phyloP scores from a whole-genome alignment of 2,888 invertebrate genomes.

The Nesidiocoris tenuis region DNA sequence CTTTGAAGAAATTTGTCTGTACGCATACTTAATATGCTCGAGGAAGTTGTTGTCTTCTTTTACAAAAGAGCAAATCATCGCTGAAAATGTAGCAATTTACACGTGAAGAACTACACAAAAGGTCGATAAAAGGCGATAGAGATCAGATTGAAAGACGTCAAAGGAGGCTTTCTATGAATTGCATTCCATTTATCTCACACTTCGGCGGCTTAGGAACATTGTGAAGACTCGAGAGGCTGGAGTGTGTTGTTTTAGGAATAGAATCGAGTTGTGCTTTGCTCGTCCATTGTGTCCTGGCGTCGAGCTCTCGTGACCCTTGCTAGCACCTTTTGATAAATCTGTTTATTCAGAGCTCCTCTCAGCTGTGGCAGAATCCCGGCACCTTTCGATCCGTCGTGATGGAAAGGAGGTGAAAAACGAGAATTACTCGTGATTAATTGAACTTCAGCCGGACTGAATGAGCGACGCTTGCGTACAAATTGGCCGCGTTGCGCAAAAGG shows the following conservation, averaged over 20 bases:
- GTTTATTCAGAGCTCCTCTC: slow-evolving; percentile 35
- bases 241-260: slow-evolving; percentile 37
- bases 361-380: slow-evolving; percentile 8
- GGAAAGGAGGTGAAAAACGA: slow-evolving; percentile 9
- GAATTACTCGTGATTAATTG: slow-evolving; percentile 35
- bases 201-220: background rate
- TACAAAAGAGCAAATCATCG: no score
- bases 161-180: slow-evolving; percentile 14
- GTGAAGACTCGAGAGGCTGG: background rate
- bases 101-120: background rate
- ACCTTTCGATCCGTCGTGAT: background rate
- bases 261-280: background rate
- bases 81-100: background rate
- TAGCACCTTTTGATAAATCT: slow-evolving; percentile 23
- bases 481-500: slow-evolving; percentile 31
- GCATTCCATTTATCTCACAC: slow-evolving; percentile 39
- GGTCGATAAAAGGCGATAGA: background rate
- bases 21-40: no score
- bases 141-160: background rate
- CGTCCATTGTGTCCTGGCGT: slow-evolving; percentile 28
- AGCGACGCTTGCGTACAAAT: slow-evolving; percentile 30
- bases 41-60: no score
- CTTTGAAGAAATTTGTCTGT: no score
- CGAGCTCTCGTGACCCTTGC: slow-evolving; percentile 25
- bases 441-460: slow-evolving; percentile 19